Evolutionary conservation across 2,888 invertebrate species (phyloP).

Genomic region (Homarus gammarus): DNA sequence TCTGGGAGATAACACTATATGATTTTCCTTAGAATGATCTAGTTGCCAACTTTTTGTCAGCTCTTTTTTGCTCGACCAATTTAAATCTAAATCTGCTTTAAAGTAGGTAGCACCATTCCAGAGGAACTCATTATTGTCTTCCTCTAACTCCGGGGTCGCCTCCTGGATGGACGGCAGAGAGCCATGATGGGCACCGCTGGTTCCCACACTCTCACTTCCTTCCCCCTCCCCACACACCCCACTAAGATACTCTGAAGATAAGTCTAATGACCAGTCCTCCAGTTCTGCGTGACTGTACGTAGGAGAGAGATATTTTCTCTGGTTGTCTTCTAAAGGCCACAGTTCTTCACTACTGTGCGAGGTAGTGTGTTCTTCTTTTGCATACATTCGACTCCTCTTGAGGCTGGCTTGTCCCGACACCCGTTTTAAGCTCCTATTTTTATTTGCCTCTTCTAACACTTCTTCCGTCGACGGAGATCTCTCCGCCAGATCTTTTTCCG

Average conservation of each 20-base stretch:
- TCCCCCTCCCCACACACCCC: constrained; percentile 81
- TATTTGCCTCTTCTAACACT: constrained; percentile 63
- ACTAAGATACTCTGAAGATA: constrained; percentile 85
- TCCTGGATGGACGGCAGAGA: constrained; percentile 86
- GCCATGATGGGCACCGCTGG: constrained; percentile 67
- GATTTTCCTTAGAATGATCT: constrained; percentile 61
- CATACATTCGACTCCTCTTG: constrained; percentile 31
- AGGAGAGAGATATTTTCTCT: constrained; percentile 78
- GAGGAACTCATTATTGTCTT: constrained; percentile 86
- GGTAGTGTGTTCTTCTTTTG: constrained; percentile 42
- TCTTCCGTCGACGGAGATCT: constrained; percentile 61
- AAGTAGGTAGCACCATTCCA: constrained; percentile 87
- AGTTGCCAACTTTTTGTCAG: constrained; percentile 70
- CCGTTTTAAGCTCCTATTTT: constrained; percentile 55
- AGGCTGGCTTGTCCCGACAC: constrained; percentile 58
- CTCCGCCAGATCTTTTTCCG: constrained; percentile 58
- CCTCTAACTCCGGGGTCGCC: constrained; percentile 85
- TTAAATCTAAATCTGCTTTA: constrained; percentile 68
- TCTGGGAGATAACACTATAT: constrained; percentile 70
- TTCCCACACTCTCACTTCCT: constrained; percentile 81
- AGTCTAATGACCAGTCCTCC: constrained; percentile 88
- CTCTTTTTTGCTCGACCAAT: constrained; percentile 72
- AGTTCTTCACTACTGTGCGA: constrained; percentile 65
- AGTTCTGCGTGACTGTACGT: constrained; percentile 88
- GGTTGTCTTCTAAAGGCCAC: constrained; percentile 56